Evolutionary conservation across 2,797 vertebrate genomes (phyloP).

Genomic region (Propithecus perrieri): DNA sequence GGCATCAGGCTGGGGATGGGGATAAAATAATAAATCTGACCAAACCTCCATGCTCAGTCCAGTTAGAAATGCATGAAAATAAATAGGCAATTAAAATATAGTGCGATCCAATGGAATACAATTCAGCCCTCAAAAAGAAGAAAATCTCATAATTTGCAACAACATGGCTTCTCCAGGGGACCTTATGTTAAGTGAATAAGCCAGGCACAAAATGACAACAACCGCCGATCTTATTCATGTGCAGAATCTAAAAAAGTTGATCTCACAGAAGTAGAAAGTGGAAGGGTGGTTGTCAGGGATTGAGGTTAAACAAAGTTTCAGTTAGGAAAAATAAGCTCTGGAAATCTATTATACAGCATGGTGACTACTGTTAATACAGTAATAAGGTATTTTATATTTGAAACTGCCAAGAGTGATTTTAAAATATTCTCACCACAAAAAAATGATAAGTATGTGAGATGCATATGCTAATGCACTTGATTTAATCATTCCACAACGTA

Average conservation of each 20-base stretch:
- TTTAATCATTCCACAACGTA: not conserved
- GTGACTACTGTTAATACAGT: not conserved
- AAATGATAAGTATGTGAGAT: not conserved
- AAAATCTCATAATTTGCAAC: not conserved
- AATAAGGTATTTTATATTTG: not conserved
- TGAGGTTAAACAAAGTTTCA: not conserved
- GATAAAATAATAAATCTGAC: not conserved
- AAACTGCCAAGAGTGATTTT: not conserved
- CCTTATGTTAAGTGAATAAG: not conserved
- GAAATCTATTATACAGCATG: not conserved
- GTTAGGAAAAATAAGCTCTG: not conserved
- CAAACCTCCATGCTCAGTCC: rapidly evolving
- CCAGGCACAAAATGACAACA: not conserved
- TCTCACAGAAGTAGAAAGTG: not conserved
- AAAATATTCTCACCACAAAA: not conserved
- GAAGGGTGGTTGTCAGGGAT: not conserved
- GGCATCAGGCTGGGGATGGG: not conserved
- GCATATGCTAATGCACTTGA: not conserved
- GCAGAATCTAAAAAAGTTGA: not conserved
- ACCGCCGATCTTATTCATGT: rapidly evolving
- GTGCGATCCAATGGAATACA: not conserved
- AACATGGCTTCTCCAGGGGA: not conserved
- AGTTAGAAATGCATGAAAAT: not conserved
- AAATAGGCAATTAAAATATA: not conserved
- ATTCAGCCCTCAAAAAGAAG: not conserved